Evolutionary conservation across 2,797 vertebrate species (phyloP).

Genomic region (Eulemur mongoz): DNA sequence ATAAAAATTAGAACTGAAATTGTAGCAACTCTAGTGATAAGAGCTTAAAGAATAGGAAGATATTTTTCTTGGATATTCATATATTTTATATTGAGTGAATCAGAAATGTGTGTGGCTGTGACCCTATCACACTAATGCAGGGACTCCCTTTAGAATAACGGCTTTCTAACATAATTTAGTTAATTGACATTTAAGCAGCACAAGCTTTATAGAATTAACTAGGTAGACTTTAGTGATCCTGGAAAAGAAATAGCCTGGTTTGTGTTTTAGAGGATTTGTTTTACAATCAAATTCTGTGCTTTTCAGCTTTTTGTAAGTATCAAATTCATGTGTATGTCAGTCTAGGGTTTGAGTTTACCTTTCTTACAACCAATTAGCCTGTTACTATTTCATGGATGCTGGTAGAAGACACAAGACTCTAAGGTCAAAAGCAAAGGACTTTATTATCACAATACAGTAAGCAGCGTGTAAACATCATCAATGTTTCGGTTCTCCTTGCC

Average conservation of each 20-base stretch:
- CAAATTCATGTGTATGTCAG: neutral
- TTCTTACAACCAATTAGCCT: neutral
- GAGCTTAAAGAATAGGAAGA: neutral
- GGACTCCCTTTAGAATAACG: neutral
- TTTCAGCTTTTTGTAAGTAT: neutral
- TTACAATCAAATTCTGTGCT: neutral
- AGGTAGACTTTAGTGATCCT: neutral
- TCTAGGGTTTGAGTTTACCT: neutral
- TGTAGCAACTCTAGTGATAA: neutral
- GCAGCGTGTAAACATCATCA: neutral
- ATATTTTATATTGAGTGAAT: constrained; percentile 36
- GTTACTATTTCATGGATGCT: neutral
- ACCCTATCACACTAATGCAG: neutral
- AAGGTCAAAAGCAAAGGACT: neutral
- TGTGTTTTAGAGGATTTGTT: neutral
- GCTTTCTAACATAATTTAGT: neutral
- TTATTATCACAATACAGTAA: neutral
- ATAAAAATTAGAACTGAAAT: constrained; percentile 43
- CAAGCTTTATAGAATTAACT: neutral
- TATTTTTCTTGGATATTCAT: neutral
- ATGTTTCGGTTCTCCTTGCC: neutral
- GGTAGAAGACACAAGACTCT: neutral
- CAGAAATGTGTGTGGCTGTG: neutral
- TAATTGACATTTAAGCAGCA: neutral
- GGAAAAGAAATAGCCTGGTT: neutral